These are phyloP conservation scores for Arenaria interpres DNA, from an alignment of 2,113 vertebrate genomes.

Conservation along the genomic window DNA sequence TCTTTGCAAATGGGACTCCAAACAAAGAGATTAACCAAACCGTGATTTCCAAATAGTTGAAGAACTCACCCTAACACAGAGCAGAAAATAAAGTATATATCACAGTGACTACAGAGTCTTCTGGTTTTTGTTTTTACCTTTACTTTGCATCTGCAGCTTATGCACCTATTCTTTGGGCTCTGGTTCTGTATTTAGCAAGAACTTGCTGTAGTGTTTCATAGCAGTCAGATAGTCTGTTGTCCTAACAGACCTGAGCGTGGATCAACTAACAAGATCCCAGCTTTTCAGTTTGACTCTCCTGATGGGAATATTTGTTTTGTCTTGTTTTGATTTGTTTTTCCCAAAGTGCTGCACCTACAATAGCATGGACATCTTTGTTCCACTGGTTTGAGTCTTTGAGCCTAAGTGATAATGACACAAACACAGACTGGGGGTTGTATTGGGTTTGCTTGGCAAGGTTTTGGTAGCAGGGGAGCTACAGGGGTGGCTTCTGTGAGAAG, in stretches of 20 bases:
- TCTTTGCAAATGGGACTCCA: not conserved
- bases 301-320: not conserved
- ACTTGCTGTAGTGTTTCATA: not conserved
- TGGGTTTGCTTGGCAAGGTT: not conserved
- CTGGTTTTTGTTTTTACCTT: not conserved
- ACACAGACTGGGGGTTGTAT: not conserved
- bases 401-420: not conserved
- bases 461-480: not conserved
- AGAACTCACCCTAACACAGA: not conserved
- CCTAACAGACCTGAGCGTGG: not conserved
- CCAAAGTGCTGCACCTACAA: not conserved
- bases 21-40: not conserved
- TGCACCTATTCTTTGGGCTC: not conserved
- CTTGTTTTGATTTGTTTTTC: not conserved
- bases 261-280: not conserved
- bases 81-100: not conserved
- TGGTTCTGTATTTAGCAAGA: not conserved
- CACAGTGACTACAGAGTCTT: not conserved
- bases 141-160: not conserved
- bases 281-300: not conserved
- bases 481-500: not conserved
- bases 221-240: not conserved
- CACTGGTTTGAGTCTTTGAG: not conserved
- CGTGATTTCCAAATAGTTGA: not conserved
- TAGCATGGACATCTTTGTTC: not conserved